phyloP scores from a whole-genome alignment of 2,113 vertebrate species.

The Xyliphius kryptos region DNA sequence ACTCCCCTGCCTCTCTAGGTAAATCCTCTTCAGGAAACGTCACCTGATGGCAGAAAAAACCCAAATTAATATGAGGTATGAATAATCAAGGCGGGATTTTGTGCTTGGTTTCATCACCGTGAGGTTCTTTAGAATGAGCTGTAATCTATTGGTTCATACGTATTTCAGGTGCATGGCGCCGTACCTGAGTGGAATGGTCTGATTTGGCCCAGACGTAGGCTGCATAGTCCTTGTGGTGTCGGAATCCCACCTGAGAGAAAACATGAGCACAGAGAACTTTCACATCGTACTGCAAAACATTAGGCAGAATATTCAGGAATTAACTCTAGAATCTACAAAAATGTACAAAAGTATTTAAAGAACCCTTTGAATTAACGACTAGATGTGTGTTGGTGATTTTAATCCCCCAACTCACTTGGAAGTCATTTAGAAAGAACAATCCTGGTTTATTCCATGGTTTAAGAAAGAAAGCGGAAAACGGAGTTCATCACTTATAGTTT shows the following conservation, averaged over 20 bases:
- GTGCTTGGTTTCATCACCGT: background rate
- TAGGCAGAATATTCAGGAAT: too few species aligned
- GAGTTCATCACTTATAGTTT: too few species aligned
- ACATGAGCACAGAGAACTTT: background rate
- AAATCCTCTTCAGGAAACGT: conserved; percentile 84
- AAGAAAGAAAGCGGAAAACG: too few species aligned
- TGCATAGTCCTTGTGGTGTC: conserved; percentile 91
- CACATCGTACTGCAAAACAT: background rate
- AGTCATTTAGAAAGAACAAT: too few species aligned
- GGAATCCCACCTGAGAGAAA: conserved; percentile 79
- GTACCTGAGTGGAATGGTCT: conserved; percentile 61
- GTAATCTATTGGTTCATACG: too few species aligned
- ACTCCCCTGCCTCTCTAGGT: conserved; percentile 86
- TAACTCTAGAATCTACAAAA: too few species aligned
- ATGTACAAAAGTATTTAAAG: too few species aligned
- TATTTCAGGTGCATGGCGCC: background rate
- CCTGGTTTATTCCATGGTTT: too few species aligned
- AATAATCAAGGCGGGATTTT: background rate
- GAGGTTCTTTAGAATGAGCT: too few species aligned
- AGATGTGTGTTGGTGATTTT: too few species aligned
- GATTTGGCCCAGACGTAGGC: conserved; percentile 87
- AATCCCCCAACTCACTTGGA: too few species aligned
- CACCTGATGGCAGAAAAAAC: conserved; percentile 64
- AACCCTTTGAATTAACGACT: too few species aligned
- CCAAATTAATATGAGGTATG: background rate